phyloP scores from a whole-genome alignment of 2,797 vertebrate genomes.

The Falco cherrug region DNA sequence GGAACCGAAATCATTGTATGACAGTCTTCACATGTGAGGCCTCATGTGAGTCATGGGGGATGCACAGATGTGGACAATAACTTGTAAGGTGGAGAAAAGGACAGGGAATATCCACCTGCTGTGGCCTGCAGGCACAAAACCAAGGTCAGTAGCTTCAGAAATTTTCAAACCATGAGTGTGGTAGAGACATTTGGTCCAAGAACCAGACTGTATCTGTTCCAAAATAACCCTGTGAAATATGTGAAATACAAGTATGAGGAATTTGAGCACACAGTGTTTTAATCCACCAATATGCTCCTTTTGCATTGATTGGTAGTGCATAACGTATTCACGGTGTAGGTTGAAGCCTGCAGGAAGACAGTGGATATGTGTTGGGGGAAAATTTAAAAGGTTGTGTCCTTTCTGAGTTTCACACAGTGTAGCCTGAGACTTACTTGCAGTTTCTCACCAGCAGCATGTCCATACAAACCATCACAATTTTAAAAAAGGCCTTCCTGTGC shows the following conservation, averaged over 20 bases:
- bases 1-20: not conserved
- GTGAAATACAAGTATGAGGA: not conserved
- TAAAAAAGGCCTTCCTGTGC: not conserved
- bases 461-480: not conserved
- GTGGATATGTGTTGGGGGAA: not conserved
- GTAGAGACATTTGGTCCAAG: not conserved
- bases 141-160: not conserved
- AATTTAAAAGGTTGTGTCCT: not conserved
- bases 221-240: not conserved
- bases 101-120: not conserved
- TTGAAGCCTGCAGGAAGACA: not conserved
- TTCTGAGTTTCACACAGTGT: not conserved
- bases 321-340: rapidly evolving
- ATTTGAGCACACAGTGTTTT: not conserved
- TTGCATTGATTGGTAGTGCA: not conserved
- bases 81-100: not conserved
- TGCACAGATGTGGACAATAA: not conserved
- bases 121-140: not conserved
- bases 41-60: not conserved
- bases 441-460: not conserved
- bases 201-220: not conserved
- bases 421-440: not conserved
- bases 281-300: not conserved
- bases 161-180: not conserved
- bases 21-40: not conserved